Evolutionary conservation across 64 coral and sea anemone species (phyloP).

Genomic region (Platygyra sinensis): DNA sequence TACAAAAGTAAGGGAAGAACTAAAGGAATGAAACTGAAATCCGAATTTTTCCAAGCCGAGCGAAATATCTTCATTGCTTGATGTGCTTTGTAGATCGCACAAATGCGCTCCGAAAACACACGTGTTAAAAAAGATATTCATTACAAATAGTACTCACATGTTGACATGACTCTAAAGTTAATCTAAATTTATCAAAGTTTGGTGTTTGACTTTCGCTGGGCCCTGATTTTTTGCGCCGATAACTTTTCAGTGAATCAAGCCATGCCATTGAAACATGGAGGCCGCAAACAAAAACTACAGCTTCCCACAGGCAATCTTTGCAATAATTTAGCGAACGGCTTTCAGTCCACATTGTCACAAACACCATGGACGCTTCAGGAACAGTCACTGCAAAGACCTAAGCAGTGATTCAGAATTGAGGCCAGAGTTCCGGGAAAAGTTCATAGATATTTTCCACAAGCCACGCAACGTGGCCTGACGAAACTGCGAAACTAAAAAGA

Average conservation of each 20-base stretch:
- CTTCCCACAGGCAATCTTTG: neutral
- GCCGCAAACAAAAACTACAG: neutral
- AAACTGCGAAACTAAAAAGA: neutral
- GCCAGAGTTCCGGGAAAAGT: neutral
- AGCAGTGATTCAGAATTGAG: neutral
- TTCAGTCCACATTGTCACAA: neutral
- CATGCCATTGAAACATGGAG: neutral
- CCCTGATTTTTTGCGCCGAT: slow-evolving; percentile 25
- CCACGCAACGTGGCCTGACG: slow-evolving; percentile 22
- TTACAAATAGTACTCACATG: slow-evolving; percentile 31
- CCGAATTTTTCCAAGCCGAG: neutral
- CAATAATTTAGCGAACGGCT: neutral
- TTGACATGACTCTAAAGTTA: slow-evolving; percentile 45
- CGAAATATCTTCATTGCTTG: slow-evolving; percentile 23
- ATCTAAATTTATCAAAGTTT: slow-evolving; percentile 28
- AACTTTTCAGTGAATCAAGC: slow-evolving; percentile 24
- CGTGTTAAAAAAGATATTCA: slow-evolving; percentile 27
- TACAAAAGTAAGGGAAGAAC: neutral
- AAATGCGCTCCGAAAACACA: slow-evolving; percentile 19
- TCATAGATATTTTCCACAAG: neutral
- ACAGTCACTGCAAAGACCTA: neutral
- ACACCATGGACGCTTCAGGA: neutral
- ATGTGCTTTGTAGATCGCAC: slow-evolving; percentile 4
- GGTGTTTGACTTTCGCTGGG: slow-evolving; percentile 32
- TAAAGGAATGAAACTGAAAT: slow-evolving; percentile 18